A percentile compares a stretch with the other conserved stretches of the same genome.
Conservation (phyloP, 2,113 vertebrate genomes). For the Scortum barcoo region DNA sequence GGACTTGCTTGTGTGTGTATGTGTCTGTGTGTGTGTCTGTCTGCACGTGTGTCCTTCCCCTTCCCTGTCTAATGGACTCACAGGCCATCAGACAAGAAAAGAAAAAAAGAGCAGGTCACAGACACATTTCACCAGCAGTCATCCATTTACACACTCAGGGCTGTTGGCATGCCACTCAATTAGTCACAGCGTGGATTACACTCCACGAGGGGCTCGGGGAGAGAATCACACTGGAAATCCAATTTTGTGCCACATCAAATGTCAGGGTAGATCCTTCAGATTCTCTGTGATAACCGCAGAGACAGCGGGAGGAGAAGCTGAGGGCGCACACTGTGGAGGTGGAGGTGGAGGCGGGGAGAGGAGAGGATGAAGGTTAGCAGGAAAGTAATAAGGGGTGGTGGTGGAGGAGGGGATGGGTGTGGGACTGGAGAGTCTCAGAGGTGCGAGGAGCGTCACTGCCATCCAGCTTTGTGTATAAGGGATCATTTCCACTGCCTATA, state of each 20-base stretch:
- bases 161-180: constrained; percentile 78
- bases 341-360: constrained; percentile 22
- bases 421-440: constrained; percentile 2
- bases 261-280: constrained; percentile 72
- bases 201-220: constrained; percentile 62
- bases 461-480: constrained; percentile 1
- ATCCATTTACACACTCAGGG: constrained; percentile 72
- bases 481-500: neutral
- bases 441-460: constrained; percentile 1
- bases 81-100: constrained; percentile 21
- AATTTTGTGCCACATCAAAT: constrained; percentile 80
- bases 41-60: constrained; percentile 4
- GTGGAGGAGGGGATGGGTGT: constrained; percentile 17
- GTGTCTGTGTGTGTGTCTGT: neutral
- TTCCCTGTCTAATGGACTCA: constrained; percentile 50
- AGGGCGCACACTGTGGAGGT: constrained; percentile 22
- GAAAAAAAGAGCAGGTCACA: constrained; percentile 54
- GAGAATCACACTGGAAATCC: constrained; percentile 76
- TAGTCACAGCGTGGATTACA: constrained; percentile 78
- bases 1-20: neutral
- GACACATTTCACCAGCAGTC: constrained; percentile 67
- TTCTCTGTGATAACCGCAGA: constrained; percentile 63
- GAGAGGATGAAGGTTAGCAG: constrained; percentile 35
- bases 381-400: constrained; percentile 36
- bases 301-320: constrained; percentile 33